Conservation (phyloP, 2,797 vertebrate genomes). For the Vipera ursinii region DNA sequence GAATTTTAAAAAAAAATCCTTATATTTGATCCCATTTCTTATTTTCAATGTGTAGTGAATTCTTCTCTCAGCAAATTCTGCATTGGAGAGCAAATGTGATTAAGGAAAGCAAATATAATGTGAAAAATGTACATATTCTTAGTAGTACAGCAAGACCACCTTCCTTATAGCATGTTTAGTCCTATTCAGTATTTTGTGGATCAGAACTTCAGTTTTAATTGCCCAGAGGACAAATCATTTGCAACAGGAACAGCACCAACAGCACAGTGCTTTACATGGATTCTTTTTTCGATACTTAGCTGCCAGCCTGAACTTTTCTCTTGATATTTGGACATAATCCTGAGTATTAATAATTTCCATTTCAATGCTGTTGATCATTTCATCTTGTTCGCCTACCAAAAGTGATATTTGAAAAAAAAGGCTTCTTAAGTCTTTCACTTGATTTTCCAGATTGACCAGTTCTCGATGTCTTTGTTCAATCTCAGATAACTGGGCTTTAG, state of each 20-base stretch:
- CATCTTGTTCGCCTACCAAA: slow-evolving; percentile 89
- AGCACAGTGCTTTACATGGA: slow-evolving; percentile 82
- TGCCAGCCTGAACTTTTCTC: slow-evolving; percentile 87
- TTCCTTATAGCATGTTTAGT: neutral
- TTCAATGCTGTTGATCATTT: slow-evolving; percentile 87
- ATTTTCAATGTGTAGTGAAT: neutral
- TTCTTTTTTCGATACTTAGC: slow-evolving; percentile 86
- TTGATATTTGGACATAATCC: slow-evolving; percentile 80
- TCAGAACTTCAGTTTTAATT: neutral
- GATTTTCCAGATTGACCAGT: slow-evolving; percentile 86
- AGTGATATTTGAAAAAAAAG: slow-evolving; percentile 88
- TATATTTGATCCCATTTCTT: neutral
- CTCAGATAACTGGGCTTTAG: slow-evolving; percentile 86
- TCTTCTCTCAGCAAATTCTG: neutral
- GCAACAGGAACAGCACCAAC: slow-evolving; percentile 88
- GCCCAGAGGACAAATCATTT: slow-evolving; percentile 54
- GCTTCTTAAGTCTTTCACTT: slow-evolving; percentile 88
- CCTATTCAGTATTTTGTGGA: neutral
- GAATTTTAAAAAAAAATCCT: too few relatives aligned
- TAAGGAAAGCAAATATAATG: neutral
- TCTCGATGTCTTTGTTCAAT: slow-evolving; percentile 94
- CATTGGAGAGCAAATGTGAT: neutral
- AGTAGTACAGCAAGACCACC: neutral
- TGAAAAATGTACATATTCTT: neutral
- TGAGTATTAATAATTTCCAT: slow-evolving; percentile 81